phyloP scores from a whole-genome alignment of 2,113 vertebrate species.

The Corvus moneduloides region DNA sequence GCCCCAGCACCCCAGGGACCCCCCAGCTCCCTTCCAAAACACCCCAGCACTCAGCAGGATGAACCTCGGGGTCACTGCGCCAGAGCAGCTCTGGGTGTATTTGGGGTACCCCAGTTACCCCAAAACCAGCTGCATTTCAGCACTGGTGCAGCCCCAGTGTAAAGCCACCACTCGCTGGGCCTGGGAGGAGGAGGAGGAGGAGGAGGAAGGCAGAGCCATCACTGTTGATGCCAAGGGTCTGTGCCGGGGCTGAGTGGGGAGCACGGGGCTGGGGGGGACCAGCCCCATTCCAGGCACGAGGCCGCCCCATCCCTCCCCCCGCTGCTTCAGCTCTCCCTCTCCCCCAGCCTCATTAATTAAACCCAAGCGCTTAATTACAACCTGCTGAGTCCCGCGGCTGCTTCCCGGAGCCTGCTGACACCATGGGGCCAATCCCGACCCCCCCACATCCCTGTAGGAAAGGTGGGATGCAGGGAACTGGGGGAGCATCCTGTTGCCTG shows the following conservation, averaged over 20 bases:
- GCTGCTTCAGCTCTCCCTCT: background rate
- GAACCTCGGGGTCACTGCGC: rapidly evolving
- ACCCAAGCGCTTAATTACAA: background rate
- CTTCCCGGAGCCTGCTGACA: background rate
- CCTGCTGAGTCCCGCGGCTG: background rate
- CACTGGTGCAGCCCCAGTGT: background rate
- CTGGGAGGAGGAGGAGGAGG: background rate
- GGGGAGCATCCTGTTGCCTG: rapidly evolving
- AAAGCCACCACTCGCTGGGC: rapidly evolving
- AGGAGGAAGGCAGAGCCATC: background rate
- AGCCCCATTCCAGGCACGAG: background rate
- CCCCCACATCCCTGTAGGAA: background rate
- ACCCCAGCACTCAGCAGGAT: background rate
- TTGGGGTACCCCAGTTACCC: background rate
- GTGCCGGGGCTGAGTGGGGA: background rate
- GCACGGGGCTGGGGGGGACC: background rate
- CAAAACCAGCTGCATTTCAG: background rate
- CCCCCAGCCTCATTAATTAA: background rate
- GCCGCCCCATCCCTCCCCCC: background rate
- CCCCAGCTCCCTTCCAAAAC: background rate
- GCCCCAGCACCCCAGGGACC: background rate
- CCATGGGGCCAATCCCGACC: rapidly evolving
- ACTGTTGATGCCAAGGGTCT: background rate
- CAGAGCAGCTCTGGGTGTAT: background rate
- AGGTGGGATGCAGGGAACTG: rapidly evolving